Conservation (phyloP, 2,797 vertebrate genomes). For the Arnoldichthys spilopterus region DNA sequence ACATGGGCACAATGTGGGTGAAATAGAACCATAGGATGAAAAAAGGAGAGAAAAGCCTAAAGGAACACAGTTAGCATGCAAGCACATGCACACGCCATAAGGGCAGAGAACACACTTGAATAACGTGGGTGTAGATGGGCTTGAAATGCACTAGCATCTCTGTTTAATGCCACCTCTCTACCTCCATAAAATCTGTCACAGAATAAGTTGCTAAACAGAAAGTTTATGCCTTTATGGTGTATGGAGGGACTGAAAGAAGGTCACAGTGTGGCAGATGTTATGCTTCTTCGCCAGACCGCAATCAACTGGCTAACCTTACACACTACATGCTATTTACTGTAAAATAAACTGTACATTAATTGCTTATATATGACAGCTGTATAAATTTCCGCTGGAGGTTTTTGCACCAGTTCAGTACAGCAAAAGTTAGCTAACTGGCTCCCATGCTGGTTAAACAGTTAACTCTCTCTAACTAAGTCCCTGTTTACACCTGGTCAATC, state of each 20-base stretch:
- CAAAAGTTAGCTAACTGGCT: not conserved
- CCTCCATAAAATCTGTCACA: constrained; percentile 32
- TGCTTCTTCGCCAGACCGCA: not conserved
- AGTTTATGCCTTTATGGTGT: not conserved
- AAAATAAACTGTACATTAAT: not conserved
- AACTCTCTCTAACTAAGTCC: no score
- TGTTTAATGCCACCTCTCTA: constrained; percentile 21
- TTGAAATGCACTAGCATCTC: not conserved
- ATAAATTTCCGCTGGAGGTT: not conserved
- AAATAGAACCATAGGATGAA: constrained; percentile 30
- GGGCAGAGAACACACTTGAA: not conserved
- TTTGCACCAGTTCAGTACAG: not conserved
- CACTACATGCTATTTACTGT: not conserved
- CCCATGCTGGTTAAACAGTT: no score
- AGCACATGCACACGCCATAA: not conserved
- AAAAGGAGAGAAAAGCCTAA: constrained; percentile 18
- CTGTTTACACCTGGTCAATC: no score
- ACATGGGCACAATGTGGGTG: constrained; percentile 33
- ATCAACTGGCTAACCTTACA: not conserved
- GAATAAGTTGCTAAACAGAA: not conserved
- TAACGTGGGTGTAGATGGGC: constrained; percentile 2
- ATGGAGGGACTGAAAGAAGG: not conserved
- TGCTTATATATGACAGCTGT: not conserved
- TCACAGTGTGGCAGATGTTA: not conserved
- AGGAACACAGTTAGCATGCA: constrained; percentile 13